Conservation (phyloP, 2,113 vertebrate genomes). For the Eira barbara region DNA sequence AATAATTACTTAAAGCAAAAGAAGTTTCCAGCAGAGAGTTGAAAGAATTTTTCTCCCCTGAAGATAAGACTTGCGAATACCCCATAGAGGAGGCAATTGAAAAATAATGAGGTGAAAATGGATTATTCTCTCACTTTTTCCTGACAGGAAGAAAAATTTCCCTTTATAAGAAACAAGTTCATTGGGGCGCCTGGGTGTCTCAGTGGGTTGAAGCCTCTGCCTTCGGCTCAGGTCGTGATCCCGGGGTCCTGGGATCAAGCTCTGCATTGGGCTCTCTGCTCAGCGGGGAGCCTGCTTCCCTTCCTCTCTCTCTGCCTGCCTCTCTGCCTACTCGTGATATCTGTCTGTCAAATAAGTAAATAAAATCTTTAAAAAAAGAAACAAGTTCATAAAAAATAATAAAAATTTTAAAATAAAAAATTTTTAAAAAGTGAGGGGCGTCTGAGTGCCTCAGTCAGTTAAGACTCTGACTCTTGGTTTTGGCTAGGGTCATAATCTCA, state of each 20-base stretch:
- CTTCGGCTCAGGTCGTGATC: too few species aligned
- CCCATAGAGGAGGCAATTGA: constrained; percentile 51
- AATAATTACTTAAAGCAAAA: constrained; percentile 61
- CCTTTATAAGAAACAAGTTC: background rate
- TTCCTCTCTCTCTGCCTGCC: too few species aligned
- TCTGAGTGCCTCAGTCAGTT: background rate
- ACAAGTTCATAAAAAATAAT: background rate
- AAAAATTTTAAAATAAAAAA: background rate
- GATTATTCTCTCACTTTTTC: constrained; percentile 50
- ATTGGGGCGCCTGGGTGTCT: too few species aligned
- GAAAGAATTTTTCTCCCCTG: constrained; percentile 54
- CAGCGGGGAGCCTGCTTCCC: too few species aligned
- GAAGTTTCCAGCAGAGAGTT: constrained; percentile 53
- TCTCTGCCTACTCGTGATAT: too few species aligned
- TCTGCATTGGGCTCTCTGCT: too few species aligned
- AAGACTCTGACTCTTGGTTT: background rate
- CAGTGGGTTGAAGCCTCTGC: too few species aligned
- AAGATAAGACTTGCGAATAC: constrained; percentile 56
- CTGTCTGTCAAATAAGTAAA: too few species aligned
- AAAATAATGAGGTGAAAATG: constrained; percentile 68
- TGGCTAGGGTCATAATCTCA: background rate
- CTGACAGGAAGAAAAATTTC: constrained; percentile 43
- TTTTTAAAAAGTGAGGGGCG: background rate
- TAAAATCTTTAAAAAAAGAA: too few species aligned
- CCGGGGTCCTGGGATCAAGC: too few species aligned